Evolutionary conservation across 2,797 vertebrate species (phyloP).

Genomic region (Dryobates pubescens): DNA sequence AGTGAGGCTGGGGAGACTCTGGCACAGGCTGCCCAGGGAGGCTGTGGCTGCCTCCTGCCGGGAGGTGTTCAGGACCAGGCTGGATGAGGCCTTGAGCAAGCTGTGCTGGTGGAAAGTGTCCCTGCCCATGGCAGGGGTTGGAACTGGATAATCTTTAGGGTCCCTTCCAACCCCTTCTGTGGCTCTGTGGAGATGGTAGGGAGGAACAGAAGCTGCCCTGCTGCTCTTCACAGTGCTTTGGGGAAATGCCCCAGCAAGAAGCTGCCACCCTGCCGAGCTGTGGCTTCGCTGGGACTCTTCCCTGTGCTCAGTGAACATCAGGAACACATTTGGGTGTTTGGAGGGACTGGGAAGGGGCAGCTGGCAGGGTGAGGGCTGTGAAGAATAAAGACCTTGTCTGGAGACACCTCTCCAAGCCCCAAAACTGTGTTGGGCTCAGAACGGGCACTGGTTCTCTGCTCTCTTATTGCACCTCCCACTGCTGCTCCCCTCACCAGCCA

Average conservation of each 20-base stretch:
- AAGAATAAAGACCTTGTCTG: neutral
- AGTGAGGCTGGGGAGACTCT: too few species aligned
- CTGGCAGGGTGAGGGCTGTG: neutral
- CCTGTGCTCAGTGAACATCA: neutral
- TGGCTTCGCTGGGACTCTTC: neutral
- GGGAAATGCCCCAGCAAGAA: neutral
- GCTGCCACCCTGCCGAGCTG: neutral
- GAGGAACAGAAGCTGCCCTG: too few species aligned
- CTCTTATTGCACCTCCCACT: neutral
- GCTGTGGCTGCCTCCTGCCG: too few species aligned
- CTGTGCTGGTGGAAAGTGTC: too few species aligned
- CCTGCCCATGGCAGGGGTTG: too few species aligned
- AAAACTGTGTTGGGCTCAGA: neutral
- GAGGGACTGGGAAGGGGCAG: fast-evolving
- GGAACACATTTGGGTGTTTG: fast-evolving
- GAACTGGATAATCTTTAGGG: too few species aligned
- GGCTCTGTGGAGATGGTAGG: too few species aligned
- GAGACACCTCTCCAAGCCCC: neutral
- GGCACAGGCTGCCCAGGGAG: too few species aligned
- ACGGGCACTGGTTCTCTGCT: neutral
- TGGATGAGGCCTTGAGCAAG: too few species aligned
- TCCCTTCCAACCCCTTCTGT: too few species aligned
- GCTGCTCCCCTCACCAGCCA: neutral
- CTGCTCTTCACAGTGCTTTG: too few species aligned
- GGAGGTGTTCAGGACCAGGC: too few species aligned